Conservation (phyloP, 2,113 vertebrate species). For the Scartelaos histophorus region DNA sequence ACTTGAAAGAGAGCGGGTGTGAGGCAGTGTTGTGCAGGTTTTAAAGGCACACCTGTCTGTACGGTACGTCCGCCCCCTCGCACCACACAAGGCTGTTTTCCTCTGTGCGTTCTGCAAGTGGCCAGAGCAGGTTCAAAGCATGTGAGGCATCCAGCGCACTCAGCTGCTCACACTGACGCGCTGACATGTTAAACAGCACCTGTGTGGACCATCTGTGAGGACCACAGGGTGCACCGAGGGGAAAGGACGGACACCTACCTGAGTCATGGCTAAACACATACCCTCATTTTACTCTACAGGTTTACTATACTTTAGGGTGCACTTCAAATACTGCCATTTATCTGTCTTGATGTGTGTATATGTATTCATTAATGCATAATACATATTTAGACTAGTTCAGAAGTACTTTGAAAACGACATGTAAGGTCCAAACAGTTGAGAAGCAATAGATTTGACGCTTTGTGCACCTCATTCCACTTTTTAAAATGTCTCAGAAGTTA, state of each 20-base stretch:
- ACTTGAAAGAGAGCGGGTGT: not conserved
- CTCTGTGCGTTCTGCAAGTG: constrained; percentile 15
- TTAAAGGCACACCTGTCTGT: constrained; percentile 20
- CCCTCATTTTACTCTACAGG: not conserved
- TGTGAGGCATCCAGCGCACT: constrained; percentile 16
- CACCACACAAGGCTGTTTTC: constrained; percentile 8
- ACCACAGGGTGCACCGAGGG: not conserved
- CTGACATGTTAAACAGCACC: constrained; percentile 19
- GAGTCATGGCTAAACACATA: not conserved
- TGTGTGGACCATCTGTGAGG: not conserved
- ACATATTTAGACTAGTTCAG: too few species aligned
- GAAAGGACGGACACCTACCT: not conserved
- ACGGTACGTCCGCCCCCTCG: not conserved
- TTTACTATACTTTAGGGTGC: too few species aligned
- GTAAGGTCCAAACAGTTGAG: too few species aligned
- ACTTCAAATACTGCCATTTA: too few species aligned
- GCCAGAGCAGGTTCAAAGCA: constrained; percentile 19
- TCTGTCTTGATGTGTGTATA: too few species aligned
- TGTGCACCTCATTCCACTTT: too few species aligned
- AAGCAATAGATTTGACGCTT: too few species aligned
- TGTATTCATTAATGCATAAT: too few species aligned
- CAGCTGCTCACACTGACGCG: constrained; percentile 25
- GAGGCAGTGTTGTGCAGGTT: not conserved
- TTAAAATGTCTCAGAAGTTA: too few species aligned
- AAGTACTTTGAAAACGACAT: too few species aligned